Evolutionary conservation across 2,113 vertebrate species (phyloP).

Genomic region (Xenopus laevis): DNA sequence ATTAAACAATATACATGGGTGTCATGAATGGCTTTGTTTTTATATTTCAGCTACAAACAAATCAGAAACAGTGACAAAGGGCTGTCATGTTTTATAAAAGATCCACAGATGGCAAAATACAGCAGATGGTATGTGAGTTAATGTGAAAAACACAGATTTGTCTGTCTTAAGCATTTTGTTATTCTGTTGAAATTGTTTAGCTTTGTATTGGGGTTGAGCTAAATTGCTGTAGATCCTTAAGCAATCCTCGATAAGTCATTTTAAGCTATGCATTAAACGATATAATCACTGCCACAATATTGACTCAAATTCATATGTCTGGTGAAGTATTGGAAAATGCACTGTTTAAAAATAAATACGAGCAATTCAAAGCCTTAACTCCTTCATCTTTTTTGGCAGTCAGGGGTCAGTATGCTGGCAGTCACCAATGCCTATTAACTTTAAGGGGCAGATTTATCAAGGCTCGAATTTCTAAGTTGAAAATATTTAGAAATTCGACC

Average conservation of each 20-base stretch:
- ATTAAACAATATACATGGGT: background rate
- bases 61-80: background rate
- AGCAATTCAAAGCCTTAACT: too few species aligned
- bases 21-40: background rate
- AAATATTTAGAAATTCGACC: too few species aligned
- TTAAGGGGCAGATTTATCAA: too few species aligned
- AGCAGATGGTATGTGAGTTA: background rate
- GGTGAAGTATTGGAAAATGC: too few species aligned
- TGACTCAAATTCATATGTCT: too few species aligned
- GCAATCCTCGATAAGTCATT: background rate
- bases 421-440: too few species aligned
- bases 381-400: too few species aligned
- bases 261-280: background rate
- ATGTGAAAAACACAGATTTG: background rate
- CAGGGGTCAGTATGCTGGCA: too few species aligned
- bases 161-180: background rate
- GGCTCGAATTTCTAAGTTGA: too few species aligned
- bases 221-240: background rate
- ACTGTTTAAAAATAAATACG: too few species aligned
- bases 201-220: background rate
- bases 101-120: background rate
- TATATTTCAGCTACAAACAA: background rate
- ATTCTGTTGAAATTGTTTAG: background rate
- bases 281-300: too few species aligned
- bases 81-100: background rate